Conservation (phyloP, 2,113 vertebrate genomes). For the Corythoichthys haematopterus region DNA sequence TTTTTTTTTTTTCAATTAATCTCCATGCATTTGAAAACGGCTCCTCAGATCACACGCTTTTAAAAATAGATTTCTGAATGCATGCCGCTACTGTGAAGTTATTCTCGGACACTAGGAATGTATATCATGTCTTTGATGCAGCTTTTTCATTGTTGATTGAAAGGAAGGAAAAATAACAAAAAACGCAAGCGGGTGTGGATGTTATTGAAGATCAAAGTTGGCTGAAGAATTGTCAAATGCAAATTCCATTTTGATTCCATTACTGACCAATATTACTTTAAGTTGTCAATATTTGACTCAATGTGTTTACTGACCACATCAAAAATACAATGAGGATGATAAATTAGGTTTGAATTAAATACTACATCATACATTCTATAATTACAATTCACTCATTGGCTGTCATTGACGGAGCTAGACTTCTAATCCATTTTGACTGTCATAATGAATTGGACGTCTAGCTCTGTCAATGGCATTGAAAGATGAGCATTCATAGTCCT, state of each 20-base stretch:
- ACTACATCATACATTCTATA: no score
- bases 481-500: no score
- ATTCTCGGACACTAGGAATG: not conserved
- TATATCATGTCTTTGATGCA: not conserved
- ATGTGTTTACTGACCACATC: no score
- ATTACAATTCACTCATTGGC: no score
- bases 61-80: not conserved
- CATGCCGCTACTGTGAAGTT: not conserved
- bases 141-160: not conserved
- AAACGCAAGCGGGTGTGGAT: not conserved
- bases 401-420: no score
- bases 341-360: no score
- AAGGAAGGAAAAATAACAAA: not conserved
- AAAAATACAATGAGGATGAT: no score
- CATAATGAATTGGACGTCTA: no score
- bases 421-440: no score
- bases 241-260: not conserved
- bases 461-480: no score
- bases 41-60: conserved; percentile 2
- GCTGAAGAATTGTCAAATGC: not conserved
- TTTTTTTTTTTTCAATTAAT: conserved; percentile 21
- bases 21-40: conserved; percentile 24
- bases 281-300: no score
- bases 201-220: not conserved
- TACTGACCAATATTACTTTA: not conserved